Evolutionary conservation across 2,113 vertebrate genomes (phyloP).

Genomic region (Triplophysa siluroides): DNA sequence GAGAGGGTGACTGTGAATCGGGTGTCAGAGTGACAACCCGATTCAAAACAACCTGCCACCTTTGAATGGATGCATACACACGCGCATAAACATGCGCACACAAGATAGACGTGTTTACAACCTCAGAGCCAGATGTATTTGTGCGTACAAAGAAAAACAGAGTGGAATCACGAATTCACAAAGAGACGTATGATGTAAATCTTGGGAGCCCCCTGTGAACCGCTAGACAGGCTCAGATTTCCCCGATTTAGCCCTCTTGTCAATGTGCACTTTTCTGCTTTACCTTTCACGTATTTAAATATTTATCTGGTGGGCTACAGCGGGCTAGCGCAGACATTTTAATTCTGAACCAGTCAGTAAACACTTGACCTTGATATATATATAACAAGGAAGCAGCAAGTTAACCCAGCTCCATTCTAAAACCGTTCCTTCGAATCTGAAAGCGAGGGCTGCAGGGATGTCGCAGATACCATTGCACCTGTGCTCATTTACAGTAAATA

Average conservation of each 20-base stretch:
- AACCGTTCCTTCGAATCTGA: no score
- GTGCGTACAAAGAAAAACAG: conserved; percentile 3
- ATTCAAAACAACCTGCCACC: conserved; percentile 7
- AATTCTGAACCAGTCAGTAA: background rate
- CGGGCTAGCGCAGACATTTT: background rate
- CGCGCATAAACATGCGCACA: background rate
- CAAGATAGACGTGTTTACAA: background rate
- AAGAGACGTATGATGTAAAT: background rate
- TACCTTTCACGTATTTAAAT: background rate
- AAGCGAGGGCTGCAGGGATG: no score
- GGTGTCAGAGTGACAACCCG: conserved; percentile 7
- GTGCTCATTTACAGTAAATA: no score
- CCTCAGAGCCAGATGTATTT: background rate
- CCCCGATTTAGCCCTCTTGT: background rate
- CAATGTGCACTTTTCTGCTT: background rate
- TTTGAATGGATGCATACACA: no score
- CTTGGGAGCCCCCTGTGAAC: conserved; percentile 12
- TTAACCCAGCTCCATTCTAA: no score
- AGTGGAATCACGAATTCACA: background rate
- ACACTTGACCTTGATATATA: no score
- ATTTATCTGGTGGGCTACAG: background rate
- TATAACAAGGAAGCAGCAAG: no score
- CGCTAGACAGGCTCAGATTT: background rate
- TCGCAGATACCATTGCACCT: no score
- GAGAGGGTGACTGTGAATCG: background rate